phyloP scores from a whole-genome alignment of 2,113 vertebrate species.

The Pandion haliaetus region DNA sequence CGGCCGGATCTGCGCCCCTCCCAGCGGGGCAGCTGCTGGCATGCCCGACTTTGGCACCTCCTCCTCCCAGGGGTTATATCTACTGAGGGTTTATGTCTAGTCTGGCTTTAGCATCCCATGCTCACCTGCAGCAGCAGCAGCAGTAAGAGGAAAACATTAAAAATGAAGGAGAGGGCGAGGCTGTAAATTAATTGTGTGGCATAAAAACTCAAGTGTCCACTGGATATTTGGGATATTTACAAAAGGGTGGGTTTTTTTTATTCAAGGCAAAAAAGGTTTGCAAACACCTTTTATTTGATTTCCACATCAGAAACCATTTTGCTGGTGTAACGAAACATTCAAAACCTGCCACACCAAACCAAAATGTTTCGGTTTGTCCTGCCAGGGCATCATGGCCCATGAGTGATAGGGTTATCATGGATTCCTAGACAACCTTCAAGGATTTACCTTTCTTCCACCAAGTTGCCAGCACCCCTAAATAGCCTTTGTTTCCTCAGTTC shows the following conservation, averaged over 20 bases:
- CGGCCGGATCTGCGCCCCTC: neutral
- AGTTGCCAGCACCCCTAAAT: neutral
- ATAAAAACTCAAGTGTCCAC: neutral
- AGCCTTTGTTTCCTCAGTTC: neutral
- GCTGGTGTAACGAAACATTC: fast-evolving
- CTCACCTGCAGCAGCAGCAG: neutral
- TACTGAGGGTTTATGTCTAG: fast-evolving
- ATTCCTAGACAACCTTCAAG: neutral
- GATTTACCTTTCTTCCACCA: neutral
- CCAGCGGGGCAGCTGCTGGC: neutral
- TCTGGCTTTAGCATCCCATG: neutral
- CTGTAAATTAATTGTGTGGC: neutral
- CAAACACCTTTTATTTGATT: neutral
- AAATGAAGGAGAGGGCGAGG: neutral
- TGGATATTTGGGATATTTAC: neutral
- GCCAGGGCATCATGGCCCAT: neutral
- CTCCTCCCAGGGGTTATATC: neutral
- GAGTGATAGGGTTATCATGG: neutral
- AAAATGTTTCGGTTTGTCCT: neutral
- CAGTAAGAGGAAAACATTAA: neutral
- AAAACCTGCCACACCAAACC: neutral
- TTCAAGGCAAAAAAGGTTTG: neutral
- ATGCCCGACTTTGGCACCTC: neutral
- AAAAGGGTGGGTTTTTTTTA: neutral
- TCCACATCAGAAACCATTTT: neutral